Conservation (phyloP, 2,888 invertebrate genomes). For the Megaustenia siamemsis region DNA sequence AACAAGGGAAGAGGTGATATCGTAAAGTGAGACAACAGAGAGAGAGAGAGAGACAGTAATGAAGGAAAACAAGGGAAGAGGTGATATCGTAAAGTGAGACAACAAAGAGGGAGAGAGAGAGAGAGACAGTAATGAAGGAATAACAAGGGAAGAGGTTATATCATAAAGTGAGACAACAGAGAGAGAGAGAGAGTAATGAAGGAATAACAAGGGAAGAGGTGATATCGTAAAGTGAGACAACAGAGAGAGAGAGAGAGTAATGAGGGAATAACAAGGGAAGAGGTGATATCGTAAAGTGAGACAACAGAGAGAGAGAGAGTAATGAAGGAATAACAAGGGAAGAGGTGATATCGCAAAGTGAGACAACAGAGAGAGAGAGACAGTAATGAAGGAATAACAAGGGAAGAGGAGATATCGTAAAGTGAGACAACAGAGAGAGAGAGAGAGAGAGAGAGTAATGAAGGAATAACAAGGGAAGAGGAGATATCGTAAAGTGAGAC, state of each 20-base stretch:
- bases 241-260: neutral
- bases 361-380: neutral
- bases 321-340: neutral
- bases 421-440: neutral
- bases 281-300: neutral
- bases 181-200: neutral
- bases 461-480: too few relatives aligned
- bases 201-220: neutral
- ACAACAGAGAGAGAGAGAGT: neutral
- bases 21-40: neutral
- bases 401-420: neutral
- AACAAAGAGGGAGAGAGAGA: neutral
- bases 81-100: neutral
- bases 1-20: neutral
- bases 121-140: neutral
- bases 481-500: too few relatives aligned
- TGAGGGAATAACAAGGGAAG: too few relatives aligned
- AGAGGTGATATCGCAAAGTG: neutral
- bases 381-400: neutral
- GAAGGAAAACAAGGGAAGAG: neutral
- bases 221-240: neutral
- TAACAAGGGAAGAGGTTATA: neutral
- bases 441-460: neutral
- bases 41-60: neutral
- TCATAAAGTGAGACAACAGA: neutral